Percentiles rank a stretch among this genome's conserved stretches.
Evolutionary conservation across 2,113 vertebrate genomes (phyloP).

Genomic region (Pavo muticus): DNA sequence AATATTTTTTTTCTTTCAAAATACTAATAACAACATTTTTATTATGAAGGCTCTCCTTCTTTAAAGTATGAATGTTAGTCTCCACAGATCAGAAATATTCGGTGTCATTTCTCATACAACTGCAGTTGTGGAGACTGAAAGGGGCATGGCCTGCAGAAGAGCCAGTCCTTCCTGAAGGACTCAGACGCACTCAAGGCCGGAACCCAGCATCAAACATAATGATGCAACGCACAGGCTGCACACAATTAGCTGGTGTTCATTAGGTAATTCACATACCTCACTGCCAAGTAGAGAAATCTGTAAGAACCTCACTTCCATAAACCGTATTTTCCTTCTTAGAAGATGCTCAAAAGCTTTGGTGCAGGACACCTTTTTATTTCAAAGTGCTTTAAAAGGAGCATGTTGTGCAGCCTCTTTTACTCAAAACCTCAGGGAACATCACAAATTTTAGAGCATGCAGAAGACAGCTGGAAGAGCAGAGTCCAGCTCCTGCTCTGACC

Average conservation of each 20-base stretch:
- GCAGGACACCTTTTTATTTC: neutral
- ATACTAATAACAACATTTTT: neutral
- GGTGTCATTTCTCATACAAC: neutral
- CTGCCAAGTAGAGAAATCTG: neutral
- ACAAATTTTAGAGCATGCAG: neutral
- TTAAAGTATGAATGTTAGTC: neutral
- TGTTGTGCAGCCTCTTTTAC: neutral
- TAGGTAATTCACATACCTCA: neutral
- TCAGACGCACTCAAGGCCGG: neutral
- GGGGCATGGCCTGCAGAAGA: fast-evolving
- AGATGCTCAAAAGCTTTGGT: neutral
- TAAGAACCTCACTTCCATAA: neutral
- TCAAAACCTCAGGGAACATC: neutral
- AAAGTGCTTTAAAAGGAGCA: neutral
- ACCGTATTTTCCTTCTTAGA: neutral
- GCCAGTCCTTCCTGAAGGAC: neutral
- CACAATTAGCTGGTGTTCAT: neutral
- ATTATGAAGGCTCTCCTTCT: neutral
- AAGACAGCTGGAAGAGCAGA: neutral
- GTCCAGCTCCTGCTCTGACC: neutral
- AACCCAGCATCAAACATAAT: neutral
- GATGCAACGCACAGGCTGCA: neutral
- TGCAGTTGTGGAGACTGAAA: neutral
- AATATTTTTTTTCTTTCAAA: neutral
- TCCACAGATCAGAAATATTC: neutral